Conservation (phyloP, 2,113 vertebrate genomes). For the Fregata magnificens region DNA sequence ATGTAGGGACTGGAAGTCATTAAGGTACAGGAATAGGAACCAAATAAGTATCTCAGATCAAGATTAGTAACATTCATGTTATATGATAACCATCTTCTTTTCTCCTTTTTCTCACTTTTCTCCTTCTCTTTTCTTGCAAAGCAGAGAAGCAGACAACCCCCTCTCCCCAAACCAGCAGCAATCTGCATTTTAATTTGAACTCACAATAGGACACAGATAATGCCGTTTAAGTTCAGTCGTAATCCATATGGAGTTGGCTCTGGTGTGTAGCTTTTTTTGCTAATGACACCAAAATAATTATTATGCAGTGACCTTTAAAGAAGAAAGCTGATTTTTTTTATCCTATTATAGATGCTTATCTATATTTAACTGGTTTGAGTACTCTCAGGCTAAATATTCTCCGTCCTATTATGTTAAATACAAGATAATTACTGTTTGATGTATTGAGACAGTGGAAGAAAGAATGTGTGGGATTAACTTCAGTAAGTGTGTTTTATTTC, state of each 20-base stretch:
- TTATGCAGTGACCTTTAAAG: neutral
- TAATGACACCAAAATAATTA: neutral
- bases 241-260: neutral
- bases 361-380: slow-evolving; percentile 6
- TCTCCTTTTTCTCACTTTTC: neutral
- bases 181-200: neutral
- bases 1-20: neutral
- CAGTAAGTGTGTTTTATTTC: slow-evolving; percentile 29
- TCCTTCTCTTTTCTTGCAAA: neutral
- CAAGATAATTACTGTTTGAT: slow-evolving; percentile 38
- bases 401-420: neutral
- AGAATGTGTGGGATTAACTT: slow-evolving; percentile 53
- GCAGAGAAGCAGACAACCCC: neutral
- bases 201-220: neutral
- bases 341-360: neutral
- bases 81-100: neutral
- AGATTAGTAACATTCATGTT: neutral
- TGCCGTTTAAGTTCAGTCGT: neutral
- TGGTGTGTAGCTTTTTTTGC: neutral
- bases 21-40: neutral
- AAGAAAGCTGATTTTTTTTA: neutral
- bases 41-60: neutral
- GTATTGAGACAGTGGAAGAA: slow-evolving; percentile 39
- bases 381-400: slow-evolving; percentile 23
- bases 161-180: neutral